These are phyloP conservation scores for Formica aserva DNA, from an alignment of 2,888 invertebrate genomes.

Conservation along the genomic window DNA sequence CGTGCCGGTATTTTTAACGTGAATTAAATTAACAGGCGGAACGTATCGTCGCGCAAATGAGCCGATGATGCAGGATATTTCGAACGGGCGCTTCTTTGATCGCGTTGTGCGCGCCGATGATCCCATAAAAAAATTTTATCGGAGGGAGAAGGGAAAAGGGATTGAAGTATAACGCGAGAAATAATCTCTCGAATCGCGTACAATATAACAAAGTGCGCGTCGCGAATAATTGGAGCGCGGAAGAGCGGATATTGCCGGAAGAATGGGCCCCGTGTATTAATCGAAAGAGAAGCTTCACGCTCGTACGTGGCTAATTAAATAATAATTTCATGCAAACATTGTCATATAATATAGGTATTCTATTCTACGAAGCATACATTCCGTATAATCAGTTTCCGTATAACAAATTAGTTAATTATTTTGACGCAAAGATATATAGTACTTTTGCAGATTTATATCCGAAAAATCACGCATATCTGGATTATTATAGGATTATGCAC, in stretches of 20 bases:
- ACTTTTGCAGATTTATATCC: background rate
- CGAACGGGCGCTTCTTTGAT: slow-evolving; percentile 1
- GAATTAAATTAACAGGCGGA: slow-evolving; percentile 15
- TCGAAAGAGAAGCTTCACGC: slow-evolving; percentile 42
- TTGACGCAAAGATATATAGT: background rate
- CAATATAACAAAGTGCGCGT: background rate
- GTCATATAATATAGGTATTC: background rate
- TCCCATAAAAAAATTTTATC: slow-evolving; percentile 18
- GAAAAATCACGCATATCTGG: slow-evolving; percentile 7
- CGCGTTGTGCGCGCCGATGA: background rate
- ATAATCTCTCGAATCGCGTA: slow-evolving; percentile 22
- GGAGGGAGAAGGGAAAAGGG: background rate
- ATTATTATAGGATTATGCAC: background rate
- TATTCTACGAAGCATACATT: slow-evolving; percentile 12
- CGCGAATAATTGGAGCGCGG: slow-evolving; percentile 31
- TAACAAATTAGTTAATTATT: background rate
- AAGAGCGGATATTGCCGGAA: slow-evolving; percentile 31
- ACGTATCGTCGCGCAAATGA: background rate
- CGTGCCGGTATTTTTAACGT: background rate
- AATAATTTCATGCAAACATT: slow-evolving; percentile 22
- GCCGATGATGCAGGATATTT: background rate
- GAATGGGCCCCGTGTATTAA: slow-evolving; percentile 21
- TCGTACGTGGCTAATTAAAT: slow-evolving; percentile 26
- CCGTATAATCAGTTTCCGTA: background rate
- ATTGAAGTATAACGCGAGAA: slow-evolving; percentile 15